phyloP scores from a whole-genome alignment of 2,888 invertebrate genomes.

The Argynnis bischoffii region DNA sequence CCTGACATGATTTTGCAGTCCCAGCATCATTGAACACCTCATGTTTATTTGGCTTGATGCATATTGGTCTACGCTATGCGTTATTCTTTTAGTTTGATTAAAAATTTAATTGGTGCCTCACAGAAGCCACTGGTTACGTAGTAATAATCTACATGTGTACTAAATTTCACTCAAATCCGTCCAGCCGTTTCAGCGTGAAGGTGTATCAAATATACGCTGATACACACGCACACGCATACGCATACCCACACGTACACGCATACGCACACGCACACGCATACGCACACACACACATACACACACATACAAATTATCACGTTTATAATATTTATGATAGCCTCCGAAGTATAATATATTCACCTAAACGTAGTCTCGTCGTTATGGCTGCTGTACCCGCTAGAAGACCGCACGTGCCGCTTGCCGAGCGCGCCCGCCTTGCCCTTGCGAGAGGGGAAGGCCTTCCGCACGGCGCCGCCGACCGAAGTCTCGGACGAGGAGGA shows the following conservation, averaged over 20 bases:
- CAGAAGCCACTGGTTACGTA: no score
- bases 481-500: conserved; percentile 91
- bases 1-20: no score
- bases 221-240: no score
- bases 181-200: no score
- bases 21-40: no score
- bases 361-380: conserved; percentile 93
- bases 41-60: no score
- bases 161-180: no score
- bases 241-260: neutral
- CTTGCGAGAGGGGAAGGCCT: conserved; percentile 86
- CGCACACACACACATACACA: neutral
- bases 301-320: neutral
- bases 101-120: no score
- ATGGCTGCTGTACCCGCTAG: conserved; percentile 91
- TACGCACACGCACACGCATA: neutral
- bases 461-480: conserved; percentile 85
- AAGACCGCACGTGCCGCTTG: conserved; percentile 89
- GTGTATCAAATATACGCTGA: neutral
- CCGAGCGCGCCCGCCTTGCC: conserved; percentile 85
- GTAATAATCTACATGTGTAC: no score
- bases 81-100: no score
- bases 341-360: conserved; percentile 55
- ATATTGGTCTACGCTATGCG: no score
- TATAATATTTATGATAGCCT: neutral